These are phyloP conservation scores for Adelphocoris suturalis DNA, from an alignment of 2,888 invertebrate genomes.

Conservation along the genomic window DNA sequence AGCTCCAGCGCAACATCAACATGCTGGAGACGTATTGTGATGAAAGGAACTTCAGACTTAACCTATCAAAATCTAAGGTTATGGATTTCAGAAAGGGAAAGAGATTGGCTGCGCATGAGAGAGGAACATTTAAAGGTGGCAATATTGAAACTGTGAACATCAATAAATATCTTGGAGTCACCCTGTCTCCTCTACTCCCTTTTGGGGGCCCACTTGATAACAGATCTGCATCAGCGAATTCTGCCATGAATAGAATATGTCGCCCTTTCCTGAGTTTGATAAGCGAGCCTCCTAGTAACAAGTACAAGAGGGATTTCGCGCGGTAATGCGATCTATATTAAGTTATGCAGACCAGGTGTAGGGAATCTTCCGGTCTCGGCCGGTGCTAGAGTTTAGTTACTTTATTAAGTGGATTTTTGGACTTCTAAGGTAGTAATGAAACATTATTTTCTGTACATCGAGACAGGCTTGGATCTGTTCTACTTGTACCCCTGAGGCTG, in stretches of 20 bases:
- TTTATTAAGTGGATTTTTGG: too few species aligned
- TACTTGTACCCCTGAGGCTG: conserved; percentile 16
- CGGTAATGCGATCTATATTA: neutral
- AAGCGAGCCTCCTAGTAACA: neutral
- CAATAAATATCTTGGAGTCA: conserved; percentile 9
- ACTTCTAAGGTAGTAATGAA: too few species aligned
- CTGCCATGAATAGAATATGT: neutral
- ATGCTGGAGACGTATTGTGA: neutral
- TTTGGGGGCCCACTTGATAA: neutral
- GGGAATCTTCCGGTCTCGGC: too few species aligned
- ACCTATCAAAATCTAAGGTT: neutral
- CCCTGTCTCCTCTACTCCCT: neutral
- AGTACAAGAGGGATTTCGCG: neutral
- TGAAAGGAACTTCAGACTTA: neutral
- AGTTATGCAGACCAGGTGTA: too few species aligned
- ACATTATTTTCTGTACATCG: too few species aligned
- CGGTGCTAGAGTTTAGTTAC: too few species aligned
- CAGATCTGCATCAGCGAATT: neutral
- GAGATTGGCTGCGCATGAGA: neutral
- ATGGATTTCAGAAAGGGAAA: neutral
- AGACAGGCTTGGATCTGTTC: too few species aligned
- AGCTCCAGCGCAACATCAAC: neutral
- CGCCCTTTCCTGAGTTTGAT: neutral
- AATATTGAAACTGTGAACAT: neutral
- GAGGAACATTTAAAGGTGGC: neutral